Conservation (phyloP, 2,888 invertebrate genomes). For the Pammene aurita region DNA sequence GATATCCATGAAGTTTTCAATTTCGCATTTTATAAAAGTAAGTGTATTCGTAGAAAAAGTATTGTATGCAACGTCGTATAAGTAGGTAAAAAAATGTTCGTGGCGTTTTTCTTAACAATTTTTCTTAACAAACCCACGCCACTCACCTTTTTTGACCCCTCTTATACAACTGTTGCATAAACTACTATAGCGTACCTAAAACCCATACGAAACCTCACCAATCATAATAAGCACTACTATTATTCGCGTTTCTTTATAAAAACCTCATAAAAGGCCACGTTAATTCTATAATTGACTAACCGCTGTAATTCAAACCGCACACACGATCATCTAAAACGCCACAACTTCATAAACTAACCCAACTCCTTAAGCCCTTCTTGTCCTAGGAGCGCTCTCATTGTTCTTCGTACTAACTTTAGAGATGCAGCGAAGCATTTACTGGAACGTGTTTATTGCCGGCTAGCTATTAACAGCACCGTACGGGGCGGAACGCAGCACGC, state of each 20-base stretch:
- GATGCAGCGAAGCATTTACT: not conserved
- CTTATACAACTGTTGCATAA: too few relatives aligned
- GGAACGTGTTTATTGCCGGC: not conserved
- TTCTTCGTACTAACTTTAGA: not conserved
- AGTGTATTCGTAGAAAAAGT: too few relatives aligned
- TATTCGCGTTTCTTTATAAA: not conserved
- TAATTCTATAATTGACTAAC: not conserved
- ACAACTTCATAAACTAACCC: not conserved
- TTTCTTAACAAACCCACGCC: too few relatives aligned
- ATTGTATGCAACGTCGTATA: too few relatives aligned
- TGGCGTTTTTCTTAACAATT: too few relatives aligned
- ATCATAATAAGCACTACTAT: not conserved
- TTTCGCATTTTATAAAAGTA: too few relatives aligned
- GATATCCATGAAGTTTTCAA: too few relatives aligned
- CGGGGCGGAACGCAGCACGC: not conserved
- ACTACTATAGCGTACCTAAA: too few relatives aligned
- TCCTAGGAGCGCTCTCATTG: not conserved
- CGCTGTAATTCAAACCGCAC: not conserved
- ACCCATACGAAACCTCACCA: too few relatives aligned
- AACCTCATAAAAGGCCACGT: not conserved
- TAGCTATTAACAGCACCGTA: not conserved
- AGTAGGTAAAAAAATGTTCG: too few relatives aligned
- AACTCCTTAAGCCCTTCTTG: not conserved
- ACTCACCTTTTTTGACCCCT: too few relatives aligned
- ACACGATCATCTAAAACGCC: not conserved